phyloP scores from a whole-genome alignment of 35 echinoderm and acorn worm genomes.

The Apostichopus californicus region DNA sequence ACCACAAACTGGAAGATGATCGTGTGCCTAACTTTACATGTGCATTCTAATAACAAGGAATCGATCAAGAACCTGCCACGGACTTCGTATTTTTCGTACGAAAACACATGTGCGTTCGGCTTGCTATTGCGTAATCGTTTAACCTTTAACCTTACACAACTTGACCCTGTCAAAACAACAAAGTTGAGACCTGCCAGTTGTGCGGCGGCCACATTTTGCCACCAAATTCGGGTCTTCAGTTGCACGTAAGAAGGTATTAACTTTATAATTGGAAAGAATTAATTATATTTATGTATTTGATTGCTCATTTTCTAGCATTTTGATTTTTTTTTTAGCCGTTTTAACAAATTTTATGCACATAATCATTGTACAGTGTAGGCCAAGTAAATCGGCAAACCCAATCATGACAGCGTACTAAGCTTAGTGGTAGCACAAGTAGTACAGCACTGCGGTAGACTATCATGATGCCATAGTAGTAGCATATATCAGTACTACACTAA shows the following conservation, averaged over 20 bases:
- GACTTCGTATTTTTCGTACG: no score
- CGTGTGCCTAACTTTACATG: no score
- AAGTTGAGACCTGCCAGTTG: conserved; percentile 7
- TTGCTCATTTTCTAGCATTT: neutral
- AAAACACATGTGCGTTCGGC: neutral
- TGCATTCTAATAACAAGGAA: neutral
- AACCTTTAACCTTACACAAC: neutral
- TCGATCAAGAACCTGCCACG: no score
- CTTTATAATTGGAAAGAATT: neutral
- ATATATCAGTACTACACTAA: no score
- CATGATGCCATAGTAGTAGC: neutral
- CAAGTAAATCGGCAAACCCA: conserved; percentile 11
- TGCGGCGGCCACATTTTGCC: neutral
- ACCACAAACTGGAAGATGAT: no score
- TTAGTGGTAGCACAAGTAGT: no score
- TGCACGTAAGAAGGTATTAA: neutral
- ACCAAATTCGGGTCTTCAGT: neutral
- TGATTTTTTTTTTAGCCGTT: conserved; percentile 1
- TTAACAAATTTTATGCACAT: neutral
- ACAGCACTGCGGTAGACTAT: neutral
- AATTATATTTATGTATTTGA: neutral
- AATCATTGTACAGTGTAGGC: neutral
- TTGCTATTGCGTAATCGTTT: conserved; percentile 7
- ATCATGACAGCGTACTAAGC: neutral
- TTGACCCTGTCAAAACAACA: conserved; percentile 21